These are phyloP conservation scores for Ferrisia virgata DNA, from an alignment of 2,888 invertebrate species.

Conservation along the genomic window DNA sequence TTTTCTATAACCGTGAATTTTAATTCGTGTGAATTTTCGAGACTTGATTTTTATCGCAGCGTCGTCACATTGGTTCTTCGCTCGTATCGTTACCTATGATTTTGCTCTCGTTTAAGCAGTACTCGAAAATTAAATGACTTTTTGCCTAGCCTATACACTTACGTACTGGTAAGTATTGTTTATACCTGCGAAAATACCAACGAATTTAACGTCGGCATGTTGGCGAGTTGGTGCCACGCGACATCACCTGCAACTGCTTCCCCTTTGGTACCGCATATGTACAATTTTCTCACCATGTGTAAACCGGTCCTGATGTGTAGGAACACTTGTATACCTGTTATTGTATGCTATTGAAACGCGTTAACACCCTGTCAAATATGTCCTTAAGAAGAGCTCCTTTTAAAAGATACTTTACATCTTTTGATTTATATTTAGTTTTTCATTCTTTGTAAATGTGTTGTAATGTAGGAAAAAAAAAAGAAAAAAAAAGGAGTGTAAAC, in stretches of 20 bases:
- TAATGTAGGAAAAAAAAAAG: background rate
- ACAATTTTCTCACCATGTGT: background rate
- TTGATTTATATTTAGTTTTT: constrained; percentile 16
- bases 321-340: constrained; percentile 32
- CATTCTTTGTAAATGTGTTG: constrained; percentile 21
- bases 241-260: background rate
- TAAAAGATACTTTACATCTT: constrained; percentile 34
- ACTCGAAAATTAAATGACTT: too few species aligned
- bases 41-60: background rate
- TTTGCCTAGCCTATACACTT: background rate
- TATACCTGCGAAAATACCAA: background rate
- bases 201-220: background rate
- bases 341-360: constrained; percentile 6
- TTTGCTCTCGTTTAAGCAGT: too few species aligned
- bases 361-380: constrained; percentile 39
- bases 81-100: background rate
- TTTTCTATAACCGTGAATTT: background rate
- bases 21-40: background rate
- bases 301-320: background rate
- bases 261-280: background rate
- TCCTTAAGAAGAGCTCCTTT: constrained; percentile 25
- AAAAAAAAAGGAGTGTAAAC: too few species aligned
- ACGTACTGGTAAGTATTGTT: too few species aligned
- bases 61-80: background rate
- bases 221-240: background rate